Base-by-base conservation (phyloP, 2,888 invertebrate species). In the Coecobrya sp. region DNA sequence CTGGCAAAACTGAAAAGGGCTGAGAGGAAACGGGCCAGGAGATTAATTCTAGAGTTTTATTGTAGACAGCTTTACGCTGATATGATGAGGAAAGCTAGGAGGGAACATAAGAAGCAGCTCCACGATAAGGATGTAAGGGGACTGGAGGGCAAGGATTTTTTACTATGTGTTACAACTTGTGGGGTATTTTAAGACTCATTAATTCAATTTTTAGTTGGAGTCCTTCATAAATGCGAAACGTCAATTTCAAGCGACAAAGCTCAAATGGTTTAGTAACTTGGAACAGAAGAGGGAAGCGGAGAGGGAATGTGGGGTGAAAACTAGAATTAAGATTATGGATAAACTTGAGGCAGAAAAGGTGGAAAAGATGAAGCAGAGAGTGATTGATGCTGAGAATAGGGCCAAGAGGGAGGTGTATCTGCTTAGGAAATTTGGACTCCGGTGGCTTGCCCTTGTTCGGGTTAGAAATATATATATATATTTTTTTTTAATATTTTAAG, bases 61-160 rank as follows among this genome's bases (percentile, higher is more conserved):
- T 91, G 91, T n/a, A 76, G 68, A 19, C 91, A 91, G 52, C 42
- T 91, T 0, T 91, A 91, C 55, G 91, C 91, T 2, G 91, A 91
- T 45, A 86, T 91, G 86, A 16, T 91, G 62, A 59, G 91, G 25
- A 91, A 91, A 16, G 91, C 91, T 0, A 52, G 22, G 7, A 42
- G 0, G 52, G 76, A 86, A 11, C 79, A 85, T 30, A 91, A 91
- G n/a, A 76, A 79, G 68, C 22, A 59, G 0, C 0, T 16, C 4
- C 59, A 68, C n/a, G 13, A 70, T 16, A 65, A 73, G 5, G 79
- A 91, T 65, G 89, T 89, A 25, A 68, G 81, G n/a, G 16, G 2
- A 36, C n/a, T n/a, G 11, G 30, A 27, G 13, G 11, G 19, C 7
- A 7, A 36, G 36, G 36, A 30, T 36, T 70, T 36, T 70, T 1